Evolutionary conservation across 2,888 invertebrate species (phyloP), one percentile per base, ranked within the genome.

Genomic region (Prosopocoilus inquinatus): DNA sequence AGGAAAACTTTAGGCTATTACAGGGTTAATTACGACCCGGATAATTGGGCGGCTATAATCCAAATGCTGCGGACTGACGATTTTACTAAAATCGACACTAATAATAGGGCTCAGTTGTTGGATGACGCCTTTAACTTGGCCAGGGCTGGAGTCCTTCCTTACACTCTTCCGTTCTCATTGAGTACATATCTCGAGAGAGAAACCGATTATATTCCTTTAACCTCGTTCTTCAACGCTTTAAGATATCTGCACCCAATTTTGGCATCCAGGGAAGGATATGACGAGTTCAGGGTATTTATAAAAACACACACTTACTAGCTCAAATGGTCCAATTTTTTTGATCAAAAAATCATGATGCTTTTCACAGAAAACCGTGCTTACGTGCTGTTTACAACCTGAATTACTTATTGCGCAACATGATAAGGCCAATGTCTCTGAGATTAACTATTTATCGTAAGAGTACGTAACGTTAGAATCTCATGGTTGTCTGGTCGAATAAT

Each of bases 121-220:
- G 81, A 82, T 62, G 55, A 55, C 36, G 50, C 46, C 9, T 55
- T 55, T 16, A 55, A 44, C 39, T 36, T 55, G n/a, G 55, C 55
- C 2, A 77, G 82, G 51, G 81, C 83, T 53, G 84, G 83, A 32
- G 75, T 81, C 36, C 71, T 87, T 53, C 79, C 76, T 9, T 84
- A 84, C 66, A 65, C 69, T 1, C 61, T 77, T 12, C 80, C 86
- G 0, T 76, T 89, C 48, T 79, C 82, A 20, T 67, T 88, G 13
- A 81, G 84, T 1, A 71, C 73, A 3, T 89, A 88, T 70, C 72
- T 89, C 66, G 71, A 71, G 0, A 69, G 78, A 1, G 84, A 85
- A 67, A 71, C 70, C 0, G 85, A 87, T 53, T 57, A 38, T 45
- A 57, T 53, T 32, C 43, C 53, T 8, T 35, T 52, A 33, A 38